Conservation (phyloP, 1,140 invertebrate species). For the Planococcus citri region DNA sequence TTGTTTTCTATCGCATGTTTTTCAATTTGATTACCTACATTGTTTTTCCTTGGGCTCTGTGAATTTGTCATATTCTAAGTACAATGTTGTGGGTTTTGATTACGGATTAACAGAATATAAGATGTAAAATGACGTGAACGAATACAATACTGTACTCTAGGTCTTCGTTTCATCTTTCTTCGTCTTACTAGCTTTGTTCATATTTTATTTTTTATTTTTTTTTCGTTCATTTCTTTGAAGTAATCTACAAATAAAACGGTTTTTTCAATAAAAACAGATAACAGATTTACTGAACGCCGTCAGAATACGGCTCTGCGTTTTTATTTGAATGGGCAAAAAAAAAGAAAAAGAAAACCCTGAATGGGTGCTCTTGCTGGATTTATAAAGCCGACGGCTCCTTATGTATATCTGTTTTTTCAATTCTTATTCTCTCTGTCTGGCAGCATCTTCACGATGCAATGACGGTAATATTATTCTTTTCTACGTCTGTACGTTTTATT, state of each 20-base stretch:
- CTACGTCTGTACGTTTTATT: neutral
- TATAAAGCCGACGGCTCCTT: conserved; percentile 1
- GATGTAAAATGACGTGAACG: neutral
- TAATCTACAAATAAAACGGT: conserved; percentile 7
- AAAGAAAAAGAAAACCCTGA: neutral
- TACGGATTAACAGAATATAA: neutral
- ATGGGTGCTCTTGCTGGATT: neutral
- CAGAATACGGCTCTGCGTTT: neutral
- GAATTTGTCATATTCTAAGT: no score
- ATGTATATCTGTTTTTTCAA: conserved; percentile 8
- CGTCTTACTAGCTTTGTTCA: neutral
- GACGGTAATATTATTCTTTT: conserved; percentile 7
- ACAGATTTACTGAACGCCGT: neutral
- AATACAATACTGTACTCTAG: neutral
- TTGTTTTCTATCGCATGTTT: no score
- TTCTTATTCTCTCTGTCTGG: neutral
- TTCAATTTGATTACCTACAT: no score
- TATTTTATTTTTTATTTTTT: neutral
- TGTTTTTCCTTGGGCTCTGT: no score
- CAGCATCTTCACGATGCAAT: neutral
- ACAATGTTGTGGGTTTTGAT: no score
- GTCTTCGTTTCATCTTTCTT: neutral
- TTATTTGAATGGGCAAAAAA: neutral
- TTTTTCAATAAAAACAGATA: conserved; percentile 4
- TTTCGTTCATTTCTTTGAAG: neutral